Conservation (phyloP, 2,888 invertebrate genomes). For the Watsonalla binaria region DNA sequence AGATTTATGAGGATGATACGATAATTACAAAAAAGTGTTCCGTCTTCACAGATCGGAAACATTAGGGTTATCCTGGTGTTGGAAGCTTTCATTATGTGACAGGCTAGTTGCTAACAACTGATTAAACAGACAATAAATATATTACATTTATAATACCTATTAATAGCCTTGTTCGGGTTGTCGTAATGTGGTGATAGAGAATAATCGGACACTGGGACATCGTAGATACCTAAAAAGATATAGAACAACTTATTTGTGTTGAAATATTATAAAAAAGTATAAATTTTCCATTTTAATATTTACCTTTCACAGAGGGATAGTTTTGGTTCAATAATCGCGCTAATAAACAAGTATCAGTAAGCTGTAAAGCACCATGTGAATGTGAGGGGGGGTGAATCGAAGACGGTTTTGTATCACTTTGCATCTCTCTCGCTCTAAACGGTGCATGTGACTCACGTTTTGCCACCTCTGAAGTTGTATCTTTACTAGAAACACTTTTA, state of each 20-base stretch:
- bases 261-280: slow-evolving; percentile 2
- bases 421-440: slow-evolving; percentile 14
- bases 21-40: too few species aligned
- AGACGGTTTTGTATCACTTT: slow-evolving; percentile 12
- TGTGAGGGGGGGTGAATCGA: slow-evolving; percentile 14
- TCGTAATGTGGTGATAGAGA: slow-evolving; percentile 18
- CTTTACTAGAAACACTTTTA: slow-evolving; percentile 1
- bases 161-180: slow-evolving; percentile 16
- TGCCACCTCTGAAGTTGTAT: slow-evolving; percentile 23
- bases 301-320: slow-evolving; percentile 44
- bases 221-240: slow-evolving; percentile 32
- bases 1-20: too few species aligned
- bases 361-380: slow-evolving; percentile 19
- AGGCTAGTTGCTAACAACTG: too few species aligned
- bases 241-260: slow-evolving; percentile 1
- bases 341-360: slow-evolving; percentile 48
- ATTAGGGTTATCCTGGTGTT: too few species aligned
- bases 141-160: slow-evolving; percentile 23
- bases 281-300: slow-evolving; percentile 3
- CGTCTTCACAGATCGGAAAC: too few species aligned
- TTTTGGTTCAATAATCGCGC: slow-evolving; percentile 49
- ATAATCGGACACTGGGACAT: slow-evolving; percentile 24
- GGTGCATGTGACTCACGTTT: slow-evolving; percentile 37
- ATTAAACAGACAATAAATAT: slow-evolving; percentile 1
- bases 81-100: too few species aligned